Evolutionary conservation across 2,797 vertebrate species (phyloP), one percentile per base, ranked within the genome.

Genomic region (Crenuchus spilurus): DNA sequence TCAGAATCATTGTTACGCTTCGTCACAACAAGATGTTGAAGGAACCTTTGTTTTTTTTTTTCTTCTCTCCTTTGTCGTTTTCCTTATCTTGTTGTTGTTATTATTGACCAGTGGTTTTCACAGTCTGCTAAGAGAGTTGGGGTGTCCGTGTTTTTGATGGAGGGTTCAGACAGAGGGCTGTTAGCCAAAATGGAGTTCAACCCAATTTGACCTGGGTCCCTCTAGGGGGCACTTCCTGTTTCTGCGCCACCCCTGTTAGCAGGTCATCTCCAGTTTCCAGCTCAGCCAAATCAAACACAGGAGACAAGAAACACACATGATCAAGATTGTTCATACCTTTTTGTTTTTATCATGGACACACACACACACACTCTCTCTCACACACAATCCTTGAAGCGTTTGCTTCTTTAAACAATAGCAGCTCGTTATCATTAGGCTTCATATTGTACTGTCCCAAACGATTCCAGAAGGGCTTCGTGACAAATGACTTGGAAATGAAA

Each of bases 281-380:
- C 88, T 83, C 84, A 70, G 65, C 83, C 74, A 87, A 92, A 86
- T 84, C 80, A 86, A 90, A 91, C 87, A 88, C 87, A 84, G 83
- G 86, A 88, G 85, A 90, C 88, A 73, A 85, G 81, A 87, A 89
- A 91, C 86, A 89, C 88, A 91, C 88, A 88, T 76, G 88, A 86
- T 81, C 88, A 88, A 76, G 88, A 86, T 81, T 83, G 89, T 90
- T 70, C 88, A 91, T 88, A 89, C 88, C 84, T 90, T 91, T 52
- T n/a, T n/a, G n/a, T n/a, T n/a, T 77, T 74, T 79, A 70, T 75
- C 80, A 64, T 70, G 55, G 46, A 77, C 42, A 48, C 61, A 30
- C 7, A 28, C 57, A 26, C 37, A 18, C 41, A 49, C 30, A 39
- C 30, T 65, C 39, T 11, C 37, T 49, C 24, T 68, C 49, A 63